Evolutionary conservation across 2,888 invertebrate species (phyloP), one percentile per base, ranked within the genome.

Genomic region (Thysanoteuthis rhombus): DNA sequence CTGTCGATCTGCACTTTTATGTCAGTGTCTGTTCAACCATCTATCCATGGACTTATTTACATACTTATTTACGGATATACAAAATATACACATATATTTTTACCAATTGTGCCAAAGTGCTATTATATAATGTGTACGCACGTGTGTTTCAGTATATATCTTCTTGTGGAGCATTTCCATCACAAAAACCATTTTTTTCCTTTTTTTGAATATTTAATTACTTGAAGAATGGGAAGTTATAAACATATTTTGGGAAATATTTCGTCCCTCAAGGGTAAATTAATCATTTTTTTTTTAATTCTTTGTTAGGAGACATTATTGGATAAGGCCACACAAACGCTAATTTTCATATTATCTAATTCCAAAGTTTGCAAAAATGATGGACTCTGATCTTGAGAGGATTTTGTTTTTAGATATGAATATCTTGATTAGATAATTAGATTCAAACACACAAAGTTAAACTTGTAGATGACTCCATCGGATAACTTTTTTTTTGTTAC

Each of bases 21-120:
- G n/a, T n/a, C n/a, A n/a, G n/a, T n/a, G n/a, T 42, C 42, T 42
- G 5, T 8, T 42, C 10, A 52, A 12, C 28, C 58, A 32, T 32
- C 28, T 10, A 5, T 32, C 1, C 32, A 58, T 3, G 0, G 32
- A 58, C 6, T 0, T 1, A 58, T 4, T 0, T 32, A 1, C 6
- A 32, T 1, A 58, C 32, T 32, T 6, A 58, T 0, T 8, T 4
- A 6, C 6, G 32, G 5, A 58, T 32, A 58, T 32, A 58, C 4
- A 32, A 32, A 8, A 58, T 32, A 58, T 32, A 32, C 32, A 32
- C 10, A 32, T 58, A 32, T 58, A 32, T 75, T 6, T n/a, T n/a
- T n/a, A n/a, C n/a, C n/a, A n/a, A n/a, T n/a, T n/a, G n/a, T n/a
- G n/a, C n/a, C n/a, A n/a, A n/a, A n/a, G n/a, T n/a, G n/a, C n/a